Evolutionary conservation across 2,797 vertebrate species (phyloP), one percentile per base, ranked within the genome.

Genomic region (Momotus momota): DNA sequence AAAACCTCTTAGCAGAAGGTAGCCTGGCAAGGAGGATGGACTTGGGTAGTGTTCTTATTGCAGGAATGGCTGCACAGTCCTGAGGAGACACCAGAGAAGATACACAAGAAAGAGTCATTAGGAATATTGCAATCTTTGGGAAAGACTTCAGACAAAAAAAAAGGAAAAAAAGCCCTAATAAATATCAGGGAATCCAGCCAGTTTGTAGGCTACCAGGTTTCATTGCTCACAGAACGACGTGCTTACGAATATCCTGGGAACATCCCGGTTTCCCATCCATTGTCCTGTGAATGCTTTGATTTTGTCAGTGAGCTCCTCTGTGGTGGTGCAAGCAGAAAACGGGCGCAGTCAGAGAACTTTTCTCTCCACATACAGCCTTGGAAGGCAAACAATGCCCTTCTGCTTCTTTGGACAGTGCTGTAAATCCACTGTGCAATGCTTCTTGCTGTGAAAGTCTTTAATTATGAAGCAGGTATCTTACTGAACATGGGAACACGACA

Each of bases 401-500:
- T 38, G 57, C 81, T 48, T 46, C 71, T 38, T 74, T 15, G 21
- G 3, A 33, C 46, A 7, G 46, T 55, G 41, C 57, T 33, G 4
- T 61, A 82, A 93, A 74, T 27, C 61, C 43, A 25, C 67, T 11
- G 21, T 23, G 52, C 31, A 6, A 3, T 51, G 31, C 49, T 82
- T 38, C 31, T 43, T 71, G 66, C 52, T 61, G 46, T 16, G 33
- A n/a, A 61, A 48, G 38, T 25, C 77, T 86, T 52, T 48, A 71
- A 71, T 93, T 66, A 82, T 48, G 81, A 62, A 71, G 58, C 64
- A 80, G 69, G 31, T 67, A 45, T 38, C 72, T 31, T 18, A 10
- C 13, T 35, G 61, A 81, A 65, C 18, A 7, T 2, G 31, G 46
- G 57, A 61, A 67, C 40, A 15, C 0, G 0, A 45, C 49, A 12